Conservation (phyloP, 2,113 vertebrate genomes). For the Xenus cinereus region DNA sequence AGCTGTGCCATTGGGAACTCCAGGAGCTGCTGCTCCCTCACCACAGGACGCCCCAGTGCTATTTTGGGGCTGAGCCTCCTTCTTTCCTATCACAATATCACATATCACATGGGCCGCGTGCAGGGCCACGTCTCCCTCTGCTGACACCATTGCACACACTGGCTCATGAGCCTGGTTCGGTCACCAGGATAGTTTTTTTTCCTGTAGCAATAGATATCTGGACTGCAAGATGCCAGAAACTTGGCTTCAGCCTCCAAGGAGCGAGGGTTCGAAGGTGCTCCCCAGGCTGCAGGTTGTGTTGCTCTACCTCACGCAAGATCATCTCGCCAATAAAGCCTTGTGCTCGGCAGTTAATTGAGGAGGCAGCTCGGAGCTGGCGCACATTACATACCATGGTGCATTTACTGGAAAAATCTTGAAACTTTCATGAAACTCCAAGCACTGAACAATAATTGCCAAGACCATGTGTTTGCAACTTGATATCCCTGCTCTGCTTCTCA, state of each 20-base stretch:
- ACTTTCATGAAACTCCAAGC: background rate
- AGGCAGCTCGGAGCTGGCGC: background rate
- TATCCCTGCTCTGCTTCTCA: background rate
- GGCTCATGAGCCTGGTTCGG: background rate
- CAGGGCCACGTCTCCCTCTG: background rate
- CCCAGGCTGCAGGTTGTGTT: background rate
- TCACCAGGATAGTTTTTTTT: background rate
- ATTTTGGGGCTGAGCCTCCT: background rate
- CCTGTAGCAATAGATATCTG: background rate
- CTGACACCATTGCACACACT: background rate
- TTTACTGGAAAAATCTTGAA: background rate
- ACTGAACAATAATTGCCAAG: background rate
- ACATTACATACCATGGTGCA: background rate
- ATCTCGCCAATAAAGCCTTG: background rate
- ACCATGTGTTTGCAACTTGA: background rate
- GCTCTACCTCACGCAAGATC: background rate
- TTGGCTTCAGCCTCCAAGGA: background rate
- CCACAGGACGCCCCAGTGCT: no score
- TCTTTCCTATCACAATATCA: background rate
- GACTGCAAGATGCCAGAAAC: background rate
- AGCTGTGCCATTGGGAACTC: background rate
- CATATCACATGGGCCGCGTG: accelerated
- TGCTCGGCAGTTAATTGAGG: background rate
- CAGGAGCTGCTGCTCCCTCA: background rate
- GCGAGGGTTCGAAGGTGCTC: accelerated